Evolutionary conservation across 2,113 vertebrate species (phyloP).

Genomic region (Calidris pygmaea): DNA sequence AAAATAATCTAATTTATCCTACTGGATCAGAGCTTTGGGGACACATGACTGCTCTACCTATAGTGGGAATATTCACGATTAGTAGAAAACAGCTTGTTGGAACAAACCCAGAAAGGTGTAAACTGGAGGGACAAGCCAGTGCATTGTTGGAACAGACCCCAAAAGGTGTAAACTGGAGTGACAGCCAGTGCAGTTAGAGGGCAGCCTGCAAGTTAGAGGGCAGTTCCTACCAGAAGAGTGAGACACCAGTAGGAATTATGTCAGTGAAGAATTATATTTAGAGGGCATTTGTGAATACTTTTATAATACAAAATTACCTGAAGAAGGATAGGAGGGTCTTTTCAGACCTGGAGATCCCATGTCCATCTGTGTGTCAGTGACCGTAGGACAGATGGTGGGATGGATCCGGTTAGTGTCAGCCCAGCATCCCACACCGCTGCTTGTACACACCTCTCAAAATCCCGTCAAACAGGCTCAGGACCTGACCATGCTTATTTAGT

Average conservation of each 20-base stretch:
- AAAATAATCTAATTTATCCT: background rate
- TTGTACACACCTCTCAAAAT: background rate
- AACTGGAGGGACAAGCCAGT: background rate
- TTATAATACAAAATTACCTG: background rate
- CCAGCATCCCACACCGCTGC: background rate
- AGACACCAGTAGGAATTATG: background rate
- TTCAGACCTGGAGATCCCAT: rapidly evolving
- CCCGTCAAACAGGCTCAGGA: background rate
- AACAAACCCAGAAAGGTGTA: background rate
- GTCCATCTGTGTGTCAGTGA: background rate
- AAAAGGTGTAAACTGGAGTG: background rate
- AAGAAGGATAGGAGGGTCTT: background rate
- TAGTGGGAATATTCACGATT: background rate
- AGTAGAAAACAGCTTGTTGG: background rate
- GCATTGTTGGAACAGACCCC: too few species aligned
- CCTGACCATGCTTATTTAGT: background rate
- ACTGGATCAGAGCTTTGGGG: background rate
- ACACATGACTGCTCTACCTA: background rate
- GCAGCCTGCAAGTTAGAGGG: background rate
- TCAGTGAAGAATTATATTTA: background rate
- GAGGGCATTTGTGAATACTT: background rate
- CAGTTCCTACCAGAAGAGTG: background rate
- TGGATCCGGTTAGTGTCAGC: background rate
- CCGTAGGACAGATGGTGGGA: background rate
- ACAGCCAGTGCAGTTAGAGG: background rate